Evolutionary conservation across 2,113 vertebrate species (phyloP), one percentile per base, ranked within the genome.

Genomic region (Dissostichus mawsoni): DNA sequence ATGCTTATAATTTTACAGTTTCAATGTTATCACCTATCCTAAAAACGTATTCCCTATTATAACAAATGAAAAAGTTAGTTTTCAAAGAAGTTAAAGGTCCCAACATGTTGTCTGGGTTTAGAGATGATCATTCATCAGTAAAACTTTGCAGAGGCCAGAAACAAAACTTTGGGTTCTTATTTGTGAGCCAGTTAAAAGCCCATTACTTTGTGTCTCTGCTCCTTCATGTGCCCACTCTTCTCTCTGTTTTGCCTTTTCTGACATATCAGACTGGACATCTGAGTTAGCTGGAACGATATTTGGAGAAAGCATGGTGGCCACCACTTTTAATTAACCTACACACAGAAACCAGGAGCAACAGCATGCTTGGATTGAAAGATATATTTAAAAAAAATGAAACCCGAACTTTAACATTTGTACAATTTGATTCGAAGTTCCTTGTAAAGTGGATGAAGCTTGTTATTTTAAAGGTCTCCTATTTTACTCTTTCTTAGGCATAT

Each of bases 321-420:
- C 6, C 29, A n/a, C 78, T 81, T 88, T 84, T 59, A 86, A 77
- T 86, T 57, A 73, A 41, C 36, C 8, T 41, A 41, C 23, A 53
- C 64, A 79, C 16, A 55, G 77, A 71, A 36, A 59, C 61, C 47
- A 45, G 78, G 23, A 74, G 64, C 3, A 67, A 69, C 57, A 25
- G 29, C 62, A 80, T 59, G 8, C 29, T 29, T 11, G 23, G 62
- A 85, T 12, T 47, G 18, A 58, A 81, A 55, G 8, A 7, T 41
- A 1, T 41, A 33, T 13, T 9, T 57, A 23, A 63, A 48, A 8
- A 14, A 69, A n/a, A 16, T 50, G 13, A 2, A 51, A 1, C 45
- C 48, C 36, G 1, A 41, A 9, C 61, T 55, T 10, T 74, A 74
- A 62, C 44, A 51, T 87, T 64, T 78, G 12, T 18, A 11, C 36